A percentile compares a stretch with the other conserved stretches of the same genome.
Evolutionary conservation across 2,113 vertebrate genomes (phyloP).

Genomic region (Cinclus cinclus): DNA sequence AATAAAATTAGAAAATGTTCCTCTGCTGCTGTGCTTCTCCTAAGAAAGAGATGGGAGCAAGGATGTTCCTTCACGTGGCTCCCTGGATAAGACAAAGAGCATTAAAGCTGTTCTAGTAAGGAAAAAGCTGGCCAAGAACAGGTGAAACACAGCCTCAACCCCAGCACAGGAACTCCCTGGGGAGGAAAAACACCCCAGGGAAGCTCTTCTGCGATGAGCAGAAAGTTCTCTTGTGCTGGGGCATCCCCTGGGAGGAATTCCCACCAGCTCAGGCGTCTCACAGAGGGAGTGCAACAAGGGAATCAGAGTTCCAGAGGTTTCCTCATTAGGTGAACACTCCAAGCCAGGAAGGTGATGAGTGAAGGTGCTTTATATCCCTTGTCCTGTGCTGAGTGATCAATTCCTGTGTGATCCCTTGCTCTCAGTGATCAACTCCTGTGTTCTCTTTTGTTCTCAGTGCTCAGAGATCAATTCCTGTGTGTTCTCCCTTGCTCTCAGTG

Average conservation of each 20-base stretch:
- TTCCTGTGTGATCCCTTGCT: background rate
- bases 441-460: background rate
- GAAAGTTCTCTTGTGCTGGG: background rate
- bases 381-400: background rate
- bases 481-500: background rate
- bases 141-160: background rate
- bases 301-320: background rate
- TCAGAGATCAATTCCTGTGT: background rate
- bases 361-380: background rate
- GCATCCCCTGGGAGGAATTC: background rate
- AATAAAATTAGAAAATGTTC: background rate
- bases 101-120: background rate
- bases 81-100: background rate
- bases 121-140: background rate
- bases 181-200: background rate
- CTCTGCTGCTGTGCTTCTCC: background rate
- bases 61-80: background rate
- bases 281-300: background rate
- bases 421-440: background rate
- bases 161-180: background rate
- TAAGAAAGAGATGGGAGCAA: background rate
- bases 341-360: background rate
- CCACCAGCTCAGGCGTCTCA: background rate
- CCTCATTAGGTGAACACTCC: background rate
- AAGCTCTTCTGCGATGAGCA: background rate